Conservation (phyloP, 2,113 vertebrate species). For the Neodontobutis hainanensis region DNA sequence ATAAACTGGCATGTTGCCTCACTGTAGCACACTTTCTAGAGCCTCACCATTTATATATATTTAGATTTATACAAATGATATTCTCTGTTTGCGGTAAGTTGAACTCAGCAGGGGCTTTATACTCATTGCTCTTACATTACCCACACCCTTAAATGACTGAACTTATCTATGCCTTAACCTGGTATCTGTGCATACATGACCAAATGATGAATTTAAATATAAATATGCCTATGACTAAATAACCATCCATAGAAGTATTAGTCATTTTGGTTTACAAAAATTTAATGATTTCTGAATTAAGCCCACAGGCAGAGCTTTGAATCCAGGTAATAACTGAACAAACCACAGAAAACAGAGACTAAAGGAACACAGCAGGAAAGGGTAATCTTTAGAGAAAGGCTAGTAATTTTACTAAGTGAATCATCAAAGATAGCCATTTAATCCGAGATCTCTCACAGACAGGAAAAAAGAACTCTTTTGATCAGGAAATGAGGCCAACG, state of each 20-base stretch:
- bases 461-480: slow-evolving; percentile 70
- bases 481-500: slow-evolving; percentile 70
- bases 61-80: slow-evolving; percentile 52
- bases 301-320: slow-evolving; percentile 11
- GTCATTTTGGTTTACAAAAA: too few species aligned
- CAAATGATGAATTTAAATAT: too few species aligned
- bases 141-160: too few species aligned
- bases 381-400: slow-evolving; percentile 57
- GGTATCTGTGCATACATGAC: too few species aligned
- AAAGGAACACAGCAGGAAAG: slow-evolving; percentile 22
- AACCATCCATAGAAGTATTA: too few species aligned
- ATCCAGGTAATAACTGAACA: slow-evolving; percentile 23
- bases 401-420: slow-evolving; percentile 78
- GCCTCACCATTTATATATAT: slow-evolving; percentile 28
- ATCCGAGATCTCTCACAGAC: slow-evolving; percentile 72
- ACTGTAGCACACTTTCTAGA: not conserved
- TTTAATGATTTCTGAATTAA: not conserved
- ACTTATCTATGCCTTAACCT: too few species aligned
- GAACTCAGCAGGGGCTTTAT: too few species aligned
- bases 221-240: too few species aligned
- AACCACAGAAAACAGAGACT: slow-evolving; percentile 5
- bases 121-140: too few species aligned
- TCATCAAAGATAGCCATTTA: slow-evolving; percentile 78
- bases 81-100: slow-evolving; percentile 25
- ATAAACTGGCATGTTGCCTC: slow-evolving; percentile 4